A percentile compares a stretch with the other conserved stretches of the same genome.
Evolutionary conservation across 2,888 invertebrate genomes (phyloP).

Genomic region (Synergus gifuensis): DNA sequence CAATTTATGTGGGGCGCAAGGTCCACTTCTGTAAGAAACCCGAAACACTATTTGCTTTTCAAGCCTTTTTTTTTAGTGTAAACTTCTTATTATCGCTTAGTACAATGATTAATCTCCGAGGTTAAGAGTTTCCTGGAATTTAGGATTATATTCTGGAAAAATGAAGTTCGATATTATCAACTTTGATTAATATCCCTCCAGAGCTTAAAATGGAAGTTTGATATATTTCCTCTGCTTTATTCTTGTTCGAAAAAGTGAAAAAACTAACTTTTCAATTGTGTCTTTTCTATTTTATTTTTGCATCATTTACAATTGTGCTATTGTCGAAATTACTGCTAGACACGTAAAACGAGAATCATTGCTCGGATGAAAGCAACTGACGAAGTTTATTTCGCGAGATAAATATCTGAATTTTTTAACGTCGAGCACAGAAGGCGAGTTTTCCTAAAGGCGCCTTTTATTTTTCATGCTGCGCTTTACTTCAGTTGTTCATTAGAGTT

Average conservation of each 20-base stretch:
- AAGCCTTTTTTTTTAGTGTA: not conserved
- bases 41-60: conserved; percentile 25
- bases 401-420: conserved; percentile 32
- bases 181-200: not conserved
- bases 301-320: not conserved
- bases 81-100: conserved; percentile 10
- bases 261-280: not conserved
- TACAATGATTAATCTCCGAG: not conserved
- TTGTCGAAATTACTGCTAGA: not conserved
- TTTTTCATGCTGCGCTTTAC: conserved; percentile 20
- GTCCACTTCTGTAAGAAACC: conserved; percentile 20
- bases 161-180: too few relatives aligned
- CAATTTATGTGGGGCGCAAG: conserved; percentile 19
- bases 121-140: not conserved
- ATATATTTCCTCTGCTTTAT: not conserved
- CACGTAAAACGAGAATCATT: conserved; percentile 19
- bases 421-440: conserved; percentile 21
- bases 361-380: conserved; percentile 11
- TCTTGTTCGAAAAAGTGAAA: not conserved
- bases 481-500: conserved; percentile 36
- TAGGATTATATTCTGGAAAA: not conserved
- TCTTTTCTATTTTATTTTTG: not conserved
- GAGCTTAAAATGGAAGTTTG: not conserved
- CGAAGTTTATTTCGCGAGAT: conserved; percentile 32
- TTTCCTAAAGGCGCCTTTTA: conserved; percentile 22